These are phyloP conservation scores for Lasaia peninsularis DNA, from an alignment of 1,140 invertebrate genomes.

Conservation along the genomic window DNA sequence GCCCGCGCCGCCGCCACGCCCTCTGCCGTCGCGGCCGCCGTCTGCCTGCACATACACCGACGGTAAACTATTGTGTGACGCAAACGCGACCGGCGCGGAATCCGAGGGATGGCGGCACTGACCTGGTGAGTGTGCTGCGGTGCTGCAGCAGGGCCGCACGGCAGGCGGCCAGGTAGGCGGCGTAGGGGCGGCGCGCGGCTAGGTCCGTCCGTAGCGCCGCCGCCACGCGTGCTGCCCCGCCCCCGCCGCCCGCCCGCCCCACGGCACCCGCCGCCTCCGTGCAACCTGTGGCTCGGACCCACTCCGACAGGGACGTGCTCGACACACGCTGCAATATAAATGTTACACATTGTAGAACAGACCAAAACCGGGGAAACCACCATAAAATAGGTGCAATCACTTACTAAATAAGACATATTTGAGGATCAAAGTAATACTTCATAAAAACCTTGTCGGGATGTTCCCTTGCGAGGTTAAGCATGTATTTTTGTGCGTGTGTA, in stretches of 20 bases:
- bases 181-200: constrained; percentile 78
- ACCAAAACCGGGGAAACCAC: too few species aligned
- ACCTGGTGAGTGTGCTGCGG: constrained; percentile 81
- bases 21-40: constrained; percentile 42
- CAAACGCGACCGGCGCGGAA: too few species aligned
- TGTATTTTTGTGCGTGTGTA: too few species aligned
- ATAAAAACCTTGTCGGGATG: too few species aligned
- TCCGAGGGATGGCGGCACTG: too few species aligned
- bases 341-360: not conserved
- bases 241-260: constrained; percentile 25
- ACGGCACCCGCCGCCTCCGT: constrained; percentile 46
- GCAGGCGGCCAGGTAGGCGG: constrained; percentile 85
- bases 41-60: constrained; percentile 28
- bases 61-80: too few species aligned
- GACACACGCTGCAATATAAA: constrained; percentile 44
- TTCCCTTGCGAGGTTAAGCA: too few species aligned
- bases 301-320: constrained; percentile 50
- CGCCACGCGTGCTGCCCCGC: constrained; percentile 38
- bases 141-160: constrained; percentile 83
- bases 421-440: too few species aligned
- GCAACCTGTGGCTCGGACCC: constrained; percentile 40
- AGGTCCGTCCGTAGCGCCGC: constrained; percentile 57
- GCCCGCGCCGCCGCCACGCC: constrained; percentile 40
- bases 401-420: too few species aligned
- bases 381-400: too few species aligned